These are phyloP conservation scores for Zaprionus vittiger DNA, from an alignment of 1,140 invertebrate genomes.

Conservation along the genomic window DNA sequence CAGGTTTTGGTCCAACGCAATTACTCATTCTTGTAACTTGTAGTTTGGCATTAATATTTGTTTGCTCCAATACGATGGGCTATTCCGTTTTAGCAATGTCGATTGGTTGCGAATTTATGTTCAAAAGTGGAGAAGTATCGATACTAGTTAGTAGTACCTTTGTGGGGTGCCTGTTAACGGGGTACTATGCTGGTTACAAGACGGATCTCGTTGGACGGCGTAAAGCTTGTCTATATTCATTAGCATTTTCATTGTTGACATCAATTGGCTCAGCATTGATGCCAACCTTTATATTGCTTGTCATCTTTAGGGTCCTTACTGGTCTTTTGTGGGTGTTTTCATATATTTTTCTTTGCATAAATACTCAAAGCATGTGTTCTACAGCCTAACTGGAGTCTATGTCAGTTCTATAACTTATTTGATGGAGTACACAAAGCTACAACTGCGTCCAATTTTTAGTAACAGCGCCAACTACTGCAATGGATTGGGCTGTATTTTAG, in stretches of 20 bases:
- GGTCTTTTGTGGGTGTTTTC: slow-evolving; percentile 31
- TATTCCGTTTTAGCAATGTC: neutral
- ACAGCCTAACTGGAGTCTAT: slow-evolving; percentile 10
- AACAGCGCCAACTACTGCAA: slow-evolving; percentile 18
- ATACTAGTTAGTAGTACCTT: neutral
- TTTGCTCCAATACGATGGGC: neutral
- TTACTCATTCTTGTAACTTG: neutral
- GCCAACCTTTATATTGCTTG: slow-evolving; percentile 20
- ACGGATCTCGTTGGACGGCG: slow-evolving; percentile 36
- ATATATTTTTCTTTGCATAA: neutral
- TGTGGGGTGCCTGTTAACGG: slow-evolving; percentile 7
- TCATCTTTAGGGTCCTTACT: slow-evolving; percentile 17
- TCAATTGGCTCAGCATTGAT: slow-evolving; percentile 19
- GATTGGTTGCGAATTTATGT: neutral
- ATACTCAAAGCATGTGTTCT: neutral
- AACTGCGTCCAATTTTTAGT: neutral
- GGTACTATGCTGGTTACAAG: slow-evolving; percentile 26
- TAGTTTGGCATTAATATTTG: neutral
- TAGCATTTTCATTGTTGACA: neutral
- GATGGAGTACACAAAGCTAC: slow-evolving; percentile 12
- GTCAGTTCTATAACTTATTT: slow-evolving; percentile 24
- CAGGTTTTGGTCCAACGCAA: slow-evolving; percentile 6
- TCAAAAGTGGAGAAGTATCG: neutral
- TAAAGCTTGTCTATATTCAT: slow-evolving; percentile 6
- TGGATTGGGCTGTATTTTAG: neutral